Evolutionary conservation across 2,888 invertebrate genomes (phyloP).

Genomic region (Pollenia labialis): DNA sequence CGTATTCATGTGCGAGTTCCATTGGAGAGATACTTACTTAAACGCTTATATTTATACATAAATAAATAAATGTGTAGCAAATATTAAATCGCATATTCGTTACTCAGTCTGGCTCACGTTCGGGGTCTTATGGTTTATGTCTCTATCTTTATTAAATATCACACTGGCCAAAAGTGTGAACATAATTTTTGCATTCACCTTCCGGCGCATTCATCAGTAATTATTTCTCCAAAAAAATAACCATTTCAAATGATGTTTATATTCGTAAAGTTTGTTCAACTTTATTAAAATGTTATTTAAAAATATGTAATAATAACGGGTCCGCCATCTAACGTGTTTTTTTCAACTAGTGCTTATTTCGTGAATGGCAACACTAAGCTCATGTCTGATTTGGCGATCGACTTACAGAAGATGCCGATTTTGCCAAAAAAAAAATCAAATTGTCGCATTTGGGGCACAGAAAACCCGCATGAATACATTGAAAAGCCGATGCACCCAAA

Average conservation of each 20-base stretch:
- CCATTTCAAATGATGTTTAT: background rate
- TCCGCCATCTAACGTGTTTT: too few relatives aligned
- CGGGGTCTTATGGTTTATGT: background rate
- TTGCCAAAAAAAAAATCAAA: too few relatives aligned
- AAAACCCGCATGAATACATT: too few relatives aligned
- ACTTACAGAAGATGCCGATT: too few relatives aligned
- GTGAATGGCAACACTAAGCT: too few relatives aligned
- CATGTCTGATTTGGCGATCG: too few relatives aligned
- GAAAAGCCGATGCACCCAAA: too few relatives aligned
- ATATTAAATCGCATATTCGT: background rate
- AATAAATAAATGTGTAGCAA: background rate
- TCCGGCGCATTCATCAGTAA: slow-evolving; percentile 44
- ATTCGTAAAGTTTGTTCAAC: slow-evolving; percentile 28
- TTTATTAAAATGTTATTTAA: background rate
- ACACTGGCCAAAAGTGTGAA: slow-evolving; percentile 53
- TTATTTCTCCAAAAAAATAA: slow-evolving; percentile 26
- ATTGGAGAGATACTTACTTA: background rate
- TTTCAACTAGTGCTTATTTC: too few relatives aligned
- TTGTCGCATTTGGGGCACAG: too few relatives aligned
- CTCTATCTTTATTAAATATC: slow-evolving; percentile 55
- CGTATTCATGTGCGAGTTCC: background rate
- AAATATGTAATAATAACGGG: too few relatives aligned
- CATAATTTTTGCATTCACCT: slow-evolving; percentile 47
- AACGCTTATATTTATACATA: too few relatives aligned
- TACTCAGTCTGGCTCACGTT: background rate